Base-by-base conservation (phyloP, 1,140 invertebrate species). In the Galleria mellonella region DNA sequence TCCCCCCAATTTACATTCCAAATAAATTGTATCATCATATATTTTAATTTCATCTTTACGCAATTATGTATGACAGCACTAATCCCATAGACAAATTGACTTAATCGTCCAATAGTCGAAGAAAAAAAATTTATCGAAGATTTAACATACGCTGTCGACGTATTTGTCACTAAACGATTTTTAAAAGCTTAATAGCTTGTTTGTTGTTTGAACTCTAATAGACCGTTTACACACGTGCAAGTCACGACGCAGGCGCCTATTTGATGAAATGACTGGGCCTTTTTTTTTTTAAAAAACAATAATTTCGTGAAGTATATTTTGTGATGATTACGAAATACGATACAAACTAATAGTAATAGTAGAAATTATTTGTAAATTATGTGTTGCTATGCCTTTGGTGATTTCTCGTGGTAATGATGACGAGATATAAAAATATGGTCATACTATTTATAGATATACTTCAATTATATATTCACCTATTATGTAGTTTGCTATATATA, bases 101-200 rank as follows among this genome's bases (percentile, higher is more conserved):
- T 12, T 12, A 12, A 36, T 15, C 10, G 37, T 17, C 35, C 10
- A 48, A 48, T 32, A 37, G 29, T 48, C 13, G 27, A 23, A 36
- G 13, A 49, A 48, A 40, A 37, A 44, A 33, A 42, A 27, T 36
- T 32, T 13, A 43, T 29, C 17, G 12, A 9, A 15, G 35, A 40
- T 47, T 41, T 43, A 42, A 11, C n/a, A 37, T 37, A 43, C 42
- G 9, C 30, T 11, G 44, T 51, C 43, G 37, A 59, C 49, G 23
- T 39, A 51, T 48, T 59, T 54, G 53, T 55, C 57, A 52, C 47
- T 64, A 64, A 61, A 58, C 52, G 57, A 30, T 53, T 28, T 51
- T 43, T 65, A 55, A 65, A 58, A 62, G 51, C 55, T 53, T 65
- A 55, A 65, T 62, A 51, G 53, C 55, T 48, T 43, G 55, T 58